These are phyloP conservation scores for Nothoprocta pentlandii DNA, from an alignment of 2,113 vertebrate genomes.

Conservation along the genomic window DNA sequence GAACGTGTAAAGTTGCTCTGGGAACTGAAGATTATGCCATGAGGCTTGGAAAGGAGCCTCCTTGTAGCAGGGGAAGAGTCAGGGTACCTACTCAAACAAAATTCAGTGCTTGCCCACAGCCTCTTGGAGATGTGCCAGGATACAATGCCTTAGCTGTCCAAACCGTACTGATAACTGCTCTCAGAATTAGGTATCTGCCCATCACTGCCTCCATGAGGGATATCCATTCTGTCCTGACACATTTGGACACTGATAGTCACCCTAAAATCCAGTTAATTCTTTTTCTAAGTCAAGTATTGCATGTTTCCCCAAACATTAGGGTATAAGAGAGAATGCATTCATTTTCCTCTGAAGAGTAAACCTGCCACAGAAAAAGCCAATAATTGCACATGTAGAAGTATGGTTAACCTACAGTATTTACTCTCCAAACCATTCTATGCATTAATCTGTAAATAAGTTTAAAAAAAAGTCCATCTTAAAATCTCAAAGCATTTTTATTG, in stretches of 20 bases:
- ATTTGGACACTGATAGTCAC: not conserved
- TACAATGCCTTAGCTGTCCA: not conserved
- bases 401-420: not conserved
- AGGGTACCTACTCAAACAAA: not conserved
- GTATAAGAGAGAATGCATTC: not conserved
- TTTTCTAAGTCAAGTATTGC: not conserved
- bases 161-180: not conserved
- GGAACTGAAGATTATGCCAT: not conserved
- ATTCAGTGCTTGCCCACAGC: not conserved
- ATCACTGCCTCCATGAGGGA: not conserved
- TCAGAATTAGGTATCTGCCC: not conserved
- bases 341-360: not conserved
- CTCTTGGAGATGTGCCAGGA: not conserved
- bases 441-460: not conserved
- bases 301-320: not conserved
- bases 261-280: not conserved
- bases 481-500: not conserved
- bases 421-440: not conserved
- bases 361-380: not conserved
- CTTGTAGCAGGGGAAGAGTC: not conserved
- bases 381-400: not conserved
- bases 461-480: not conserved
- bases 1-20: not conserved
- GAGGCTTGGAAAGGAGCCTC: not conserved
- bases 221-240: not conserved